Evolutionary conservation across 2,797 vertebrate species (phyloP), one percentile per base, ranked within the genome.

Genomic region (Semotilus atromaculatus): DNA sequence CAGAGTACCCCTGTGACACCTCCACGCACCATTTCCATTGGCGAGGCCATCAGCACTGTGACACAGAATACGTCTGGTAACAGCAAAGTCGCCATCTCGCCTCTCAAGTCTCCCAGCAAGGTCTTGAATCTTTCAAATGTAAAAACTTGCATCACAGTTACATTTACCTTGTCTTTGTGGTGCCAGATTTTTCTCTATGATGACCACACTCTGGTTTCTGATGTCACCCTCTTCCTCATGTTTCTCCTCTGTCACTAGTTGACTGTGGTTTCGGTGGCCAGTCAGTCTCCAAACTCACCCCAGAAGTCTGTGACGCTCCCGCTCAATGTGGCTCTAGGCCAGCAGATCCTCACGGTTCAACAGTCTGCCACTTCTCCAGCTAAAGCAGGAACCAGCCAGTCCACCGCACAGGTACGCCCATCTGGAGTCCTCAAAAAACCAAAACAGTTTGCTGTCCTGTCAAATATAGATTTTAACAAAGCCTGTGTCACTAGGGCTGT

Each of bases 71-170:
- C 97, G 51, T 91, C 96, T 9, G 75, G 66, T 38, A 87, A 71
- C 85, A 99, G 97, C 93, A 99, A 99, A 94, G 98, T 99, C 76
- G 98, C 98, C 66, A 99, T 99, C 90, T 99, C 98, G 0, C 98
- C 98, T 16, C 95, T 99, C 40, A 99, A 99, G 93, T 97, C 97
- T 67, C 97, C 98, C 90, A 97, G 97, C 94, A 99, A 99, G 97
- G 98, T 99, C 80, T 80, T 34, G 11, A 80, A 19, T 78, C 38
- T 64, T 80, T 34, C 9, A 70, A 51, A 53, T n/a, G 4, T 51
- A 31, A 29, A 31, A 66, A 23, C 26, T 16, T 7, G 48, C 72
- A 23, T 74, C 5, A 1, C 29, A 34, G 2, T 13, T 13, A 34
- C 19, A 31, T 31, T 51, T 48, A 21, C 4, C 26, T 31, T 51